Evolutionary conservation across 2,113 vertebrate species (phyloP).

Genomic region (Sylvilagus bachmani): DNA sequence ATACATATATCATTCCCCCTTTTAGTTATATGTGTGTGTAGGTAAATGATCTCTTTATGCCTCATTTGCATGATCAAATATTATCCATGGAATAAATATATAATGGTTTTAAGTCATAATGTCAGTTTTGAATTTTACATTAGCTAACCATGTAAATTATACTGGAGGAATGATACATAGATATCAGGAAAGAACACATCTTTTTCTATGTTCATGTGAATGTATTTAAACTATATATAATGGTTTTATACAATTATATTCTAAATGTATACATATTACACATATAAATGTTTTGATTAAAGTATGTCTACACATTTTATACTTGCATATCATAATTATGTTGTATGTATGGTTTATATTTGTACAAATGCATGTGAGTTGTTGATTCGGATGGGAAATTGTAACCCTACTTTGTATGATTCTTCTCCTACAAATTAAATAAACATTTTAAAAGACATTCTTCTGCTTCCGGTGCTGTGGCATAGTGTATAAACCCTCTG

Average conservation of each 20-base stretch:
- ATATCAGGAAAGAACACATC: background rate
- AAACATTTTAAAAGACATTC: conserved; percentile 69
- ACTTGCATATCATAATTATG: background rate
- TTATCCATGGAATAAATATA: background rate
- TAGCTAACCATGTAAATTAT: background rate
- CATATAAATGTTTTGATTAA: background rate
- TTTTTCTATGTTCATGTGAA: background rate
- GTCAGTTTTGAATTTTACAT: background rate
- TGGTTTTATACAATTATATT: background rate
- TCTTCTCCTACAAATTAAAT: conserved; percentile 58
- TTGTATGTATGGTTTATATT: background rate
- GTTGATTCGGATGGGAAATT: background rate
- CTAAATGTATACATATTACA: background rate
- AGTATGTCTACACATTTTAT: too few species aligned
- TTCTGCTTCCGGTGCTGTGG: background rate
- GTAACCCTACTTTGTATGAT: background rate
- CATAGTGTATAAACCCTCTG: too few species aligned
- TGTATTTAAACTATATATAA: background rate
- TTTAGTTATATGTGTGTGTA: background rate
- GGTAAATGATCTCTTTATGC: background rate
- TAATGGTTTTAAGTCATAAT: background rate
- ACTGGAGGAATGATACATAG: background rate
- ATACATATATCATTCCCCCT: background rate
- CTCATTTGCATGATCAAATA: background rate
- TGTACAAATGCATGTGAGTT: background rate